phyloP scores from a whole-genome alignment of 2,888 invertebrate species.

The Xestia c-nigrum region DNA sequence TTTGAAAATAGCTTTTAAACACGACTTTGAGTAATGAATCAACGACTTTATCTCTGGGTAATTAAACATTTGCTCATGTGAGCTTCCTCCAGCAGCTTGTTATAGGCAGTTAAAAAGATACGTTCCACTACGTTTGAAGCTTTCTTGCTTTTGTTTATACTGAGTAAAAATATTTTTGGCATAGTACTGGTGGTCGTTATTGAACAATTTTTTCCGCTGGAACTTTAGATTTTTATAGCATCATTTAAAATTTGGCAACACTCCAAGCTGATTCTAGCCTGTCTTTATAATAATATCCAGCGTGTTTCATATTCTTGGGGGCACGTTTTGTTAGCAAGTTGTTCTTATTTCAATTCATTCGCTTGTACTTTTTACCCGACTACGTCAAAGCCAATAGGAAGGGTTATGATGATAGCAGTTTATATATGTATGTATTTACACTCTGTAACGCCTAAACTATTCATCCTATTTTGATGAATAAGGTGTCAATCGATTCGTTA shows the following conservation, averaged over 20 bases:
- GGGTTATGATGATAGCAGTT: too few species aligned
- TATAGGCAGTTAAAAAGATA: slow-evolving; percentile 61
- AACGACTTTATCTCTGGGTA: slow-evolving; percentile 54
- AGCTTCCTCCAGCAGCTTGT: slow-evolving; percentile 48
- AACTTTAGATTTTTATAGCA: slow-evolving; percentile 86
- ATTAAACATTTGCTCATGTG: slow-evolving; percentile 55
- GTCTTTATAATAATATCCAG: slow-evolving; percentile 79
- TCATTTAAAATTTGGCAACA: slow-evolving; percentile 83
- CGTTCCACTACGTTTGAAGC: slow-evolving; percentile 65
- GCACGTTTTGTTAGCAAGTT: slow-evolving; percentile 1
- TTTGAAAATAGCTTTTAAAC: slow-evolving; percentile 55
- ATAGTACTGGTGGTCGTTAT: slow-evolving; percentile 74
- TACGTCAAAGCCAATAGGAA: too few species aligned
- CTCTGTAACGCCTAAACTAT: too few species aligned
- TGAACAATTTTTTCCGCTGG: slow-evolving; percentile 81
- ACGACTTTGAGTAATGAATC: slow-evolving; percentile 58
- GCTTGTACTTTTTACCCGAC: background rate
- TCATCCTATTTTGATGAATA: too few species aligned
- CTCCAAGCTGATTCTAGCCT: slow-evolving; percentile 81
- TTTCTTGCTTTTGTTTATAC: slow-evolving; percentile 77
- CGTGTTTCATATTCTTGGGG: slow-evolving; percentile 74
- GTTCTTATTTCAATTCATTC: background rate
- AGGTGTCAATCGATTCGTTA: too few species aligned
- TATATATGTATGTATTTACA: too few species aligned
- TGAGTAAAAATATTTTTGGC: slow-evolving; percentile 81